These are phyloP conservation scores for Scartelaos histophorus DNA, from an alignment of 2,113 vertebrate genomes.

Conservation along the genomic window DNA sequence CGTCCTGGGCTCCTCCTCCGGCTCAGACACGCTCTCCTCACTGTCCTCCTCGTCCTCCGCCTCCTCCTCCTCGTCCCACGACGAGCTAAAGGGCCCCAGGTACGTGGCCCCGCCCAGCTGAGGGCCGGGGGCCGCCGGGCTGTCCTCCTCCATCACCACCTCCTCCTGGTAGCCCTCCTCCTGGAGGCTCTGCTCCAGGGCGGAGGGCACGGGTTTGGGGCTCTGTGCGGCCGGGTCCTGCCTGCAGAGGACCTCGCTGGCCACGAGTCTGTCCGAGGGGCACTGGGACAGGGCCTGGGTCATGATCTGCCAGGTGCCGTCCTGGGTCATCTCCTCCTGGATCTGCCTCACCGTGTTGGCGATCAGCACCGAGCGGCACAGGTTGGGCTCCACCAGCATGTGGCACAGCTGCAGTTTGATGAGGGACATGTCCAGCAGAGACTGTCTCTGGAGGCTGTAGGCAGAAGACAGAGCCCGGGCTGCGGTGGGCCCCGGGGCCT, in stretches of 20 bases:
- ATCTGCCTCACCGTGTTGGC: constrained; percentile 98
- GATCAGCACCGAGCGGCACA: constrained; percentile 96
- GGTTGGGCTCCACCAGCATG: constrained; percentile 95
- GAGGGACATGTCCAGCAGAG: constrained; percentile 95
- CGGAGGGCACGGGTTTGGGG: constrained; percentile 73
- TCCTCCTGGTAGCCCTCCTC: constrained; percentile 79
- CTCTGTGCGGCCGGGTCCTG: constrained; percentile 77
- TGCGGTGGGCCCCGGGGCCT: constrained; percentile 44
- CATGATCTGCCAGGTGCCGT: constrained; percentile 87
- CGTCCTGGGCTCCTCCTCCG: constrained; percentile 78
- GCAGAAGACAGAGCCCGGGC: constrained; percentile 75
- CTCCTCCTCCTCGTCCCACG: constrained; percentile 84
- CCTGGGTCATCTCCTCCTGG: constrained; percentile 96
- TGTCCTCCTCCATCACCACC: constrained; percentile 80
- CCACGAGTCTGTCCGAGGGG: constrained; percentile 87
- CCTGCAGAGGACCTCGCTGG: constrained; percentile 91
- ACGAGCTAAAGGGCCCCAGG: constrained; percentile 75
- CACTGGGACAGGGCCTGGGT: constrained; percentile 80
- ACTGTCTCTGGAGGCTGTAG: constrained; percentile 92
- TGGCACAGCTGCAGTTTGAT: constrained; percentile 99
- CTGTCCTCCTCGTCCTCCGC: constrained; percentile 80
- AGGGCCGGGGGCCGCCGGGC: constrained; percentile 66
- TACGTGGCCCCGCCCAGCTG: constrained; percentile 66
- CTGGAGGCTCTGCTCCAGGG: constrained; percentile 73
- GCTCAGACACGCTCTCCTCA: constrained; percentile 82